Evolutionary conservation across 2,113 vertebrate species (phyloP), one percentile per base, ranked within the genome.

Genomic region (Monopterus albus): DNA sequence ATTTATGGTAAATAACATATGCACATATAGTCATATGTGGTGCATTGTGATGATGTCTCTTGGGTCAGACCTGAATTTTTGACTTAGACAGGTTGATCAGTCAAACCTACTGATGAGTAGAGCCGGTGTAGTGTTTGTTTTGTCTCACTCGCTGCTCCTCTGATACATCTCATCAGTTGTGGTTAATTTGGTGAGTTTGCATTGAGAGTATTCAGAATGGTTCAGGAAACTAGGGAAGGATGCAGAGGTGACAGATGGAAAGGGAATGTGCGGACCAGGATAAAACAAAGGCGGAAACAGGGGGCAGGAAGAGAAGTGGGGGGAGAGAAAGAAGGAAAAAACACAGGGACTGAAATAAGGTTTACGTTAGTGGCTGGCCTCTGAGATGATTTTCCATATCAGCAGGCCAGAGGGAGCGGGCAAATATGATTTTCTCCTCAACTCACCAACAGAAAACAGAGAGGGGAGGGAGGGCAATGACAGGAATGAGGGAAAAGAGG

Each of bases 321-420:
- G 42, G 45, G 60, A 28, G 62, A 11, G 29, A 18, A 52, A 12
- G 20, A 12, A 18, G 1, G 5, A 33, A 69, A 49, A 59, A 69
- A 72, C 45, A 62, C 56, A 77, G 42, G 61, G 49, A 82, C 80
- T 52, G 71, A 79, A 85, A 81, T 81, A 57, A 84, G 88, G 79
- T 87, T 91, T 85, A 84, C 18, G 75, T 90, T 87, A 84, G 79
- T 42, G 70, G 77, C 78, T 85, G 84, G 84, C 82, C 84, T 77
- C 72, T 18, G 61, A 83, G 66, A 84, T 71, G 66, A 83, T 87
- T 88, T 90, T 90, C 88, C 88, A 85, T 88, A 83, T 86, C 89
- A 72, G 86, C 70, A 64, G 79, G 75, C 82, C 78, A 87, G 85
- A 81, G 87, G 80, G 78, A 88, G 79, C 21, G 63, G 81, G 75